Base-by-base conservation (phyloP, 2,888 invertebrate genomes). In the Sisyra terminalis region DNA sequence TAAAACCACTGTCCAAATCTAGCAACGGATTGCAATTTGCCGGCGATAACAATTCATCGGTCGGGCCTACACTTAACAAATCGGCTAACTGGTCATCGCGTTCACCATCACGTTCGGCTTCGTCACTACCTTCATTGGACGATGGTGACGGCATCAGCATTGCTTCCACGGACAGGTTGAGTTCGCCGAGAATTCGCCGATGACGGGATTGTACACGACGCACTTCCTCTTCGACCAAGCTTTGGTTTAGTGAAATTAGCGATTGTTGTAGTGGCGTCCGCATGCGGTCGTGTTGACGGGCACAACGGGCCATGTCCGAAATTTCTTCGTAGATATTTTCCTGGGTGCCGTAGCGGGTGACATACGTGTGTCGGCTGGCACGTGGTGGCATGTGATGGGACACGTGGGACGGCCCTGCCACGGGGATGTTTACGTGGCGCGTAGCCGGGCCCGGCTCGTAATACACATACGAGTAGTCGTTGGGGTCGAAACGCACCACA, bases 151-250 rank as follows among this genome's bases (percentile, higher is more conserved):
- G 88, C 88, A 88, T 89, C 49, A 89, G 63, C 86, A 89, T 87
- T 37, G 85, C 87, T 64, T 89, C 88, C 36, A 84, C 83, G 51
- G 87, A 83, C 46, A 89, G 71, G 67, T 88, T 88, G 46, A 89
- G 66, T 61, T 89, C 86, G 36, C 85, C 87, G 48, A 89, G 70
- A 50, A 87, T 83, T 56, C 83, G 70, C 52, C 78, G 77, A 63
- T 89, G 88, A 44, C 82, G 73, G 48, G 78, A 80, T 60, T 87
- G 86, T 40, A 89, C 87, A 49, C 82, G 70, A 41, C 84, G 74
- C 43, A 86, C 79, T 63, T 88, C 87, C 59, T 86, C 86, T 55
- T 83, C 85, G 30, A 87, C 78, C 44, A 84, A 71, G 53, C 75
- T 76, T 56, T 78, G 74, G 55, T 75, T 75, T 45, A 79, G 63